Conservation (phyloP, 30 jellyfish, hydroid and myxozoan species). For the Hydra vulgaris region DNA sequence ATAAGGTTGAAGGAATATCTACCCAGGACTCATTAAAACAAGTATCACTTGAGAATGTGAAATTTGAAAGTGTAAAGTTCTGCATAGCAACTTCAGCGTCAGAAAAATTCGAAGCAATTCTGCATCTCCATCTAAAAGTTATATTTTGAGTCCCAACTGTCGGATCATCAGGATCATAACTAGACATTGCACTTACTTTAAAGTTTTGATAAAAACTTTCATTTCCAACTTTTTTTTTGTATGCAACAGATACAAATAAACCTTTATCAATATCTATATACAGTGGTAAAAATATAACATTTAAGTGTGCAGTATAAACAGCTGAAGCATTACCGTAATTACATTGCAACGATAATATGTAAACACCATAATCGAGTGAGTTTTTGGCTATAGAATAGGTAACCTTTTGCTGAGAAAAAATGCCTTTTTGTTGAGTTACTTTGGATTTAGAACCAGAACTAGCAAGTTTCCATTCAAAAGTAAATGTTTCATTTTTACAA, state of each 20-base stretch:
- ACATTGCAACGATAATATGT: background rate
- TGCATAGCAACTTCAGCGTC: background rate
- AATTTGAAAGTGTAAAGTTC: background rate
- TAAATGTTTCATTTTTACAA: too few relatives aligned
- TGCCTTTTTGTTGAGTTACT: background rate
- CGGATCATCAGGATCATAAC: slow-evolving; percentile 57
- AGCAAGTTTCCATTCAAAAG: too few relatives aligned
- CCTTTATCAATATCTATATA: slow-evolving; percentile 57
- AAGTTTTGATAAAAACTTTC: slow-evolving; percentile 18
- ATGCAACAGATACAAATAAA: slow-evolving; percentile 30
- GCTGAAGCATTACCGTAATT: slow-evolving; percentile 2
- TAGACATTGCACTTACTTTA: slow-evolving; percentile 35
- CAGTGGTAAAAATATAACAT: slow-evolving; percentile 30
- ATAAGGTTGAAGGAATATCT: background rate
- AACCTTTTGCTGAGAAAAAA: background rate
- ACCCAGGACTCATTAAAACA: background rate
- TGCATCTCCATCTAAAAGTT: slow-evolving; percentile 47
- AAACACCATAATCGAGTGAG: background rate
- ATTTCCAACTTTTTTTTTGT: slow-evolving; percentile 17
- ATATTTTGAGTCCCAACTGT: background rate
- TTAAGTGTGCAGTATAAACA: slow-evolving; percentile 31
- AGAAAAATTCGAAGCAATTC: background rate
- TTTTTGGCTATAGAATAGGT: background rate
- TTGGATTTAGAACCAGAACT: too few relatives aligned
- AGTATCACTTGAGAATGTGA: background rate